Base-by-base conservation (phyloP, 37 sponge, comb jelly and placozoan species). In the Trichoplax adhaerens region DNA sequence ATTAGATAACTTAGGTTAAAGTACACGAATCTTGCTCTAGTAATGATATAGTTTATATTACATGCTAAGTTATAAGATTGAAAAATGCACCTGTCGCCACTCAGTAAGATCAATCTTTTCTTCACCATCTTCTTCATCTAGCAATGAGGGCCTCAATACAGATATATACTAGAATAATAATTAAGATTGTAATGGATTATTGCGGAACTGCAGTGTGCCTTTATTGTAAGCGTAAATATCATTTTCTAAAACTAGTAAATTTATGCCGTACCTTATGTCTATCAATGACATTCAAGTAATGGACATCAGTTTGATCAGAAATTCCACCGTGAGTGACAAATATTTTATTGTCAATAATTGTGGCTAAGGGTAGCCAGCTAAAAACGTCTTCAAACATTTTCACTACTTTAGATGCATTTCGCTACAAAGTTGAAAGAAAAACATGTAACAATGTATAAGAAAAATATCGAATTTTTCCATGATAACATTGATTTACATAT, bases 351-450 rank as follows among this genome's bases (percentile, higher is more conserved):
- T 74, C 75, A 12, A 74, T 58, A 12, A 74, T 66, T 3, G 75
- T 74, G 63, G 65, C 75, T 2, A 74, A 46, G 3, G 75, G 75
- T 4, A 74, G 52, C 48, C 63, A 55, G 4, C 58, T 60, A 57
- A 74, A 74, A 54, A 74, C 75, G 8, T 66, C 51, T 63, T 74
- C 75, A 29, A 74, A 74, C 50, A 50, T 66, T 74, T 74, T 74
- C 2, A 55, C 52, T 47, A 74, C 12, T 12, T 56, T 60, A 57
- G 63, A 65, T 2, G 75, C 75, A 3, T 29, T 29, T 29, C 29
- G 29, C 29, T 29, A 29, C 29, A 29, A 29, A 29, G 29, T 29
- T 29, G 29, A 29, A 29, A 29, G 29, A 29, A 29, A 29, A 29
- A 29, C 29, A 29, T 29, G 0, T 29, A 29, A 29, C 29, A 29